phyloP scores from a whole-genome alignment of 2,888 invertebrate genomes.

The Tachina grossa region DNA sequence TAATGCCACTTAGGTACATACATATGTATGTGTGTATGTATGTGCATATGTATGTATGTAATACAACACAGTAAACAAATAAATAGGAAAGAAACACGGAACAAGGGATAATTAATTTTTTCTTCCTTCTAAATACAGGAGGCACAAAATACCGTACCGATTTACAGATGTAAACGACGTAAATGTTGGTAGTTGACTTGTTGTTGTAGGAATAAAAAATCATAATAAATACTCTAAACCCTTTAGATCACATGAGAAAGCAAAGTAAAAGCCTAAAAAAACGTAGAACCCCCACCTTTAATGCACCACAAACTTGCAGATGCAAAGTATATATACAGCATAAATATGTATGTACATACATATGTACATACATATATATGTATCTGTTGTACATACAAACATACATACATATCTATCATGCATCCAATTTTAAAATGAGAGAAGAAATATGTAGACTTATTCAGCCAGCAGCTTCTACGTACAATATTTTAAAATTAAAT shows the following conservation, averaged over 20 bases:
- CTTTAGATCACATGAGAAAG: constrained; percentile 46
- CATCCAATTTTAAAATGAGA: constrained; percentile 31
- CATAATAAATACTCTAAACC: constrained; percentile 52
- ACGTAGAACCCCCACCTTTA: constrained; percentile 9
- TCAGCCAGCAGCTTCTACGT: constrained; percentile 56
- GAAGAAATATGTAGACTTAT: constrained; percentile 50
- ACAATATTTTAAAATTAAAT: not conserved
- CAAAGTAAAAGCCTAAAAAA: constrained; percentile 19
- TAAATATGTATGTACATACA: too few relatives aligned
- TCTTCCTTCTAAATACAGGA: constrained; percentile 19
- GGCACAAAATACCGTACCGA: constrained; percentile 56
- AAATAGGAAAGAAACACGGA: constrained; percentile 9
- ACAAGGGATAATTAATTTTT: constrained; percentile 13
- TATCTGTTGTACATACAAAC: too few relatives aligned
- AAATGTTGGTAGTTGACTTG: constrained; percentile 64
- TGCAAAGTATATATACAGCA: not conserved
- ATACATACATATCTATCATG: not conserved
- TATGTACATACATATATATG: too few relatives aligned
- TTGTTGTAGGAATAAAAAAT: constrained; percentile 50
- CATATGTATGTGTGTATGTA: not conserved
- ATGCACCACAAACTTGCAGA: constrained; percentile 3
- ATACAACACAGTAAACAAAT: constrained; percentile 4
- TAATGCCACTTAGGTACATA: constrained; percentile 29
- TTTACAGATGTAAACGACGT: constrained; percentile 55
- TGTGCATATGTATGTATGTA: not conserved